Evolutionary conservation across 92 coral and sea anemone species (phyloP), one percentile per base, ranked within the genome.

Genomic region (Palythoa grandis): DNA sequence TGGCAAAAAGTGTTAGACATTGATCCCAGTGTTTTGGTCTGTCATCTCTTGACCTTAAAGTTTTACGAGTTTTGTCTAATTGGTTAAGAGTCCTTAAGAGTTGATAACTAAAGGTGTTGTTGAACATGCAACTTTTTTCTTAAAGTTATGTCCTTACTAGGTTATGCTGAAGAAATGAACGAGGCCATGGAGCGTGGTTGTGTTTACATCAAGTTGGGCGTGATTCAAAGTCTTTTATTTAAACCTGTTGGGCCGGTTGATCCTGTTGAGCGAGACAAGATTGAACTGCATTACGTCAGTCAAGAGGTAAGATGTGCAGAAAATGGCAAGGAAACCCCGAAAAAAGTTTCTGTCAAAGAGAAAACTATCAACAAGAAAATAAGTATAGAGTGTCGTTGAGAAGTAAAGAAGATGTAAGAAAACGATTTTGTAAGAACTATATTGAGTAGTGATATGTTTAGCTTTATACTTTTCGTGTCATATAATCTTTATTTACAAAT

Each of bases 181-280:
- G 72, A 83, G 9, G 57, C 93, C 56, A 52, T 90, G 11, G 37
- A 79, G 20, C 91, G 76, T 82, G 95, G 98, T 47, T 72, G 82
- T 54, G 74, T 91, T 82, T 95, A 97, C 98, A 90, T 88, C 6
- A 90, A 90, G 53, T 89, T 97, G 77, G 99, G 99, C 37, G 69
- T 95, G 83, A 82, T 92, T 53, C 97, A 92, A 65, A 86, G 91
- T 1, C 74, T 90, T 37, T 29, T 97, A 3, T 86, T 97, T 54
- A 78, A 88, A 24, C 99, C 99, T n/a, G 90, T 93, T 63, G 99
- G 99, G 11, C 92, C 95, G 3, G 99, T 94, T 2, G 99, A 97
- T 76, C 99, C 99, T 40, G 95, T 97, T 50, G 92, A 95, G 69
- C 89, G 92, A 82, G 92, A 70, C 69, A 82, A 86, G 72, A 90